phyloP scores from a whole-genome alignment of 2,113 vertebrate genomes.

The Sula dactylatra region DNA sequence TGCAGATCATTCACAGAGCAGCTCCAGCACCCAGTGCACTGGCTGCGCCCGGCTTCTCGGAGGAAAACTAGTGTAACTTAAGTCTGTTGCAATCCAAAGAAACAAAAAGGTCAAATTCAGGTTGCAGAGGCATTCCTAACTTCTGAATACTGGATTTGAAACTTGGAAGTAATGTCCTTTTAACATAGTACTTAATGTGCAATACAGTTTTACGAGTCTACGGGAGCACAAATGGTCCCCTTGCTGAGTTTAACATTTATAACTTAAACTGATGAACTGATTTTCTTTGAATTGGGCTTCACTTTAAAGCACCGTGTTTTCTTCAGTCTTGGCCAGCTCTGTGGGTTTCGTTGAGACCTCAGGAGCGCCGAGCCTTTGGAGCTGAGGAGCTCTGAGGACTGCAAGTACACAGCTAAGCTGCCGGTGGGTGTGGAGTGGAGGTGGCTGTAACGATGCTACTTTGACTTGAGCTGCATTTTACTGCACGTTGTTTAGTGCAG shows the following conservation, averaged over 20 bases:
- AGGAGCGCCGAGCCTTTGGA: not conserved
- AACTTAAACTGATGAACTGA: not conserved
- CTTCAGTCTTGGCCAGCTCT: not conserved
- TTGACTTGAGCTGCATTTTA: not conserved
- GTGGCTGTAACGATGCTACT: not conserved
- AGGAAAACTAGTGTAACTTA: not conserved
- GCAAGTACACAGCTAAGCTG: not conserved
- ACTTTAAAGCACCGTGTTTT: not conserved
- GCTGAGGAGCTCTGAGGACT: not conserved
- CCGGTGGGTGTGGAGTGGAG: not conserved
- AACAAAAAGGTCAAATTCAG: not conserved
- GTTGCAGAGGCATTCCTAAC: not conserved
- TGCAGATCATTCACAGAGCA: not conserved
- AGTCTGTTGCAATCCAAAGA: not conserved
- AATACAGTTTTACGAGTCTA: not conserved
- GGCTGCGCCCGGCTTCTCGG: accelerated
- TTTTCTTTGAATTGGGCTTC: not conserved
- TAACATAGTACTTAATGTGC: not conserved
- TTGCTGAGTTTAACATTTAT: not conserved
- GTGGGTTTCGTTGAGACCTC: not conserved
- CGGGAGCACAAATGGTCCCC: not conserved
- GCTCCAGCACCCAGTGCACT: not conserved
- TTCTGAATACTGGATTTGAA: not conserved
- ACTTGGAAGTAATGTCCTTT: not conserved
- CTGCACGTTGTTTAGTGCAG: not conserved